Base-by-base conservation (phyloP, 2,888 invertebrate species). In the Acleris sparsana region DNA sequence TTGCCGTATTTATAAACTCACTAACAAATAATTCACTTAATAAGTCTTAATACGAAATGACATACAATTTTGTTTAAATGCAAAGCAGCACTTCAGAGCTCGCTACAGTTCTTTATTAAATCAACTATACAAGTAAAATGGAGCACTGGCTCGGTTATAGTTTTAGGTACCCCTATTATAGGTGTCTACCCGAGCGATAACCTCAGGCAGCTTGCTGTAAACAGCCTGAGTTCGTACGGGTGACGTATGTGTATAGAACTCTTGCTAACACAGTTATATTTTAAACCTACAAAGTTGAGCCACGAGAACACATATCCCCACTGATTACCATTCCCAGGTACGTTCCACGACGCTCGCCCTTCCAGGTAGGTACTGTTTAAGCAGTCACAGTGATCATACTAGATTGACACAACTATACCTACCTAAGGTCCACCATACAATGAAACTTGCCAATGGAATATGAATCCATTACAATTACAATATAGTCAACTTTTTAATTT, bases 291-390 rank as follows among this genome's bases (percentile, higher is more conserved):
- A 90, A 99, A 99, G 87, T 99, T 99, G 44, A 97, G 93, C 95
- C 96, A 96, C 2, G 97, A 96, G 87, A 99, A 99, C 69, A 99
- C 95, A 88, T 99, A 87, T 99, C 99, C 16, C 99, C 99, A 53
- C 99, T 99, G 65, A 99, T 97, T 52, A 99, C 95, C 99, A 99
- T 99, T 33, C 99, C 99, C 71, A 98, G 93, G 89, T 99, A 99
- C 1, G n/a, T n/a, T n/a, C n/a, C n/a, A n/a, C n/a, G n/a, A n/a
- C n/a, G n/a, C n/a, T n/a, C n/a, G n/a, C n/a, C n/a, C n/a, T n/a
- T n/a, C n/a, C n/a, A n/a, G n/a, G n/a, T n/a, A n/a, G n/a, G n/a
- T n/a, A n/a, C n/a, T n/a, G n/a, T n/a, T n/a, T 29, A 29, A 29
- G 29, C 29, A 1, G 29, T 7, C 29, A 7, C 29, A 7, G 7